Evolutionary conservation across 2,113 vertebrate species (phyloP).

Genomic region (Cyanoliseus patagonus): DNA sequence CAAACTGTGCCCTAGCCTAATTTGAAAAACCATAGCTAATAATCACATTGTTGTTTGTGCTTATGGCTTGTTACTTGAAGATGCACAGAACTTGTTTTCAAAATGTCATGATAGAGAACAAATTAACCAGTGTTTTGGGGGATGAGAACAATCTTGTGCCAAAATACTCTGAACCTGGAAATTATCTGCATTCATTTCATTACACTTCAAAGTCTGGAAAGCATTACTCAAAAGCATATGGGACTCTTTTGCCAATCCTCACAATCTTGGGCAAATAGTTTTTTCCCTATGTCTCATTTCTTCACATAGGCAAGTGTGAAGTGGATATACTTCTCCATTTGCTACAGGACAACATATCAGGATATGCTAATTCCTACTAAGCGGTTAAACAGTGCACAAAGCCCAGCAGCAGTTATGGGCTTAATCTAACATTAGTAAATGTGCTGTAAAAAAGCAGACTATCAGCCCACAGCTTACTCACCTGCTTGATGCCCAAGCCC

Average conservation of each 20-base stretch:
- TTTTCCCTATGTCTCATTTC: background rate
- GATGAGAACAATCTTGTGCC: background rate
- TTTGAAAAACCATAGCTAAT: background rate
- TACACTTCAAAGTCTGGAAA: background rate
- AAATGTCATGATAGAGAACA: background rate
- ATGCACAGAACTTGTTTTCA: background rate
- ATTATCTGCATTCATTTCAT: background rate
- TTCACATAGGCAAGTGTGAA: background rate
- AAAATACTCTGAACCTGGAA: background rate
- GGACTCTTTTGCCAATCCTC: background rate
- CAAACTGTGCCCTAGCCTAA: background rate
- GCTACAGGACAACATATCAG: background rate
- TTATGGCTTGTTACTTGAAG: background rate
- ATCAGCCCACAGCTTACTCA: conserved; percentile 29
- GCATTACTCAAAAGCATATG: background rate
- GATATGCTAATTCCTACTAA: background rate
- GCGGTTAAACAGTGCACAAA: background rate
- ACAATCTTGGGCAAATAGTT: background rate
- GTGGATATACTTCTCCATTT: background rate
- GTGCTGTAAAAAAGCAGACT: background rate
- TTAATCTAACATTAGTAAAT: background rate
- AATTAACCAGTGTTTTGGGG: background rate
- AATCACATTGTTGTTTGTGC: background rate
- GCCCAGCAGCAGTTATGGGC: background rate
- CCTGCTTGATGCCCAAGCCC: conserved; percentile 96